Base-by-base conservation (phyloP, 2,797 vertebrate genomes). In the Chelidonichthys spinosus region DNA sequence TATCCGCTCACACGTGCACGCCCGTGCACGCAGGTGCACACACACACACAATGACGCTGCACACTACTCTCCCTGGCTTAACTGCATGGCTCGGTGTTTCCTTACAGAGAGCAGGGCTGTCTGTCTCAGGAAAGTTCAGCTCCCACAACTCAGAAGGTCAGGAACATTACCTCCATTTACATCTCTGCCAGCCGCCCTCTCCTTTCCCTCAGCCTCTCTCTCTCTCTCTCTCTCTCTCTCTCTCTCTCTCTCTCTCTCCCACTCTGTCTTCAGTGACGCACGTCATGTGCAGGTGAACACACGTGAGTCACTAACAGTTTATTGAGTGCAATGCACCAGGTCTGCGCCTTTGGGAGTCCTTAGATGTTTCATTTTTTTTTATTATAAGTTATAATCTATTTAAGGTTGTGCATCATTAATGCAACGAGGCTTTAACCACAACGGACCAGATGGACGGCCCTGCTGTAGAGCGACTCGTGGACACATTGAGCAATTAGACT, bases 141-240 rank as follows among this genome's bases (percentile, higher is more conserved):
- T 91, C 89, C 87, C 91, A 90, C 87, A 86, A 83, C 89, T 82
- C 87, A 87, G 81, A 92, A 92, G 91, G 91, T 93, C 89, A 92
- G 81, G 78, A 88, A 90, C 89, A 90, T 90, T 90, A 88, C 75
- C 89, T 81, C 80, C 85, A 80, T 88, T 90, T 88, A 84, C 76
- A 59, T 85, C 78, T 82, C 43, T 80, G 83, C 84, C 85, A 85
- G 82, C 62, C 33, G 5, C 74, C 74, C 60, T 64, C 63, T 33
- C 39, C 72, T 73, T 55, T 18, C 37, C 40, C 54, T 25, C 67
- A 42, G 60, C 71, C 76, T 60, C 42, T 18, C 63, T 50, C 42
- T 13, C 55, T 74, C 63, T 25, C 44, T 53, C 52, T n/a, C n/a
- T n/a, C n/a, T n/a, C n/a, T n/a, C 18, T 33, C 44, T 58, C 63